Percentiles rank a stretch among this genome's conserved stretches.
Evolutionary conservation across 2,888 invertebrate species (phyloP).

Genomic region (Troides oblongomaculatus): DNA sequence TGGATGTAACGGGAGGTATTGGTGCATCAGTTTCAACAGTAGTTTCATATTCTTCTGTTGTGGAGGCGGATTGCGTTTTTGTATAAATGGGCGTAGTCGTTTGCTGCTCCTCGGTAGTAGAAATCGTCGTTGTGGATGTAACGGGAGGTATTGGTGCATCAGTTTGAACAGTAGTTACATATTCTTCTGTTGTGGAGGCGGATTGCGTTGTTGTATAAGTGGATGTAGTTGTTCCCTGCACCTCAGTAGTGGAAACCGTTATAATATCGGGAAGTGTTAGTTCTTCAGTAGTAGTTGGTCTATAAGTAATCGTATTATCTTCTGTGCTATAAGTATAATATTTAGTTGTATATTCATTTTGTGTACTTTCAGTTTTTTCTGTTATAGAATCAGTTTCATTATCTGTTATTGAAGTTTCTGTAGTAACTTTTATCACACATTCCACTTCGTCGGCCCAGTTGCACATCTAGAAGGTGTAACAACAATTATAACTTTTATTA

Average conservation of each 20-base stretch:
- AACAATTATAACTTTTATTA: background rate
- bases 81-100: background rate
- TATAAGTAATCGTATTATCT: background rate
- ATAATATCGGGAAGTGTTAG: background rate
- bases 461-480: constrained; percentile 35
- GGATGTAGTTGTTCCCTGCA: constrained; percentile 28
- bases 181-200: background rate
- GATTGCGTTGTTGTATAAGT: background rate
- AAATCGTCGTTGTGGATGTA: background rate
- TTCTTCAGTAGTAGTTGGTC: background rate
- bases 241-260: background rate
- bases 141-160: background rate
- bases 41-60: constrained; percentile 2
- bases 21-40: constrained; percentile 29
- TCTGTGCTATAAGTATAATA: background rate
- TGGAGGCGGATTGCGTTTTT: background rate
- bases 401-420: constrained; percentile 11
- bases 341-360: background rate
- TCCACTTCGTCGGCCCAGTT: constrained; percentile 37
- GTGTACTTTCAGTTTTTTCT: background rate
- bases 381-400: background rate
- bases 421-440: constrained; percentile 18
- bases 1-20: background rate
- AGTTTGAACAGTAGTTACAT: background rate
- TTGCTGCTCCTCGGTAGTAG: background rate